Conservation (phyloP, 2,888 invertebrate species). For the Phragmatobia fuliginosa region DNA sequence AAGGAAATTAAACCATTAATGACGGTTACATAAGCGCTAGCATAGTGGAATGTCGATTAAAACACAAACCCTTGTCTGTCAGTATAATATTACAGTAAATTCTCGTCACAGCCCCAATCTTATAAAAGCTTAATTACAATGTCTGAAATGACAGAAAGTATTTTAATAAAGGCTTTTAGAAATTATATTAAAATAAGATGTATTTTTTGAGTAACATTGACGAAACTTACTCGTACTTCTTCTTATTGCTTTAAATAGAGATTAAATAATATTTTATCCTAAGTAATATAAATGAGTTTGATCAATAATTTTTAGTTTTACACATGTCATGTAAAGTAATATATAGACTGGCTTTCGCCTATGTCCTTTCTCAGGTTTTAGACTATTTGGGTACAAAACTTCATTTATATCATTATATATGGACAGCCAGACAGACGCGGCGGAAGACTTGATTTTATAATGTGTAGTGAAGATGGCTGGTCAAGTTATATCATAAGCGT, state of each 20-base stretch:
- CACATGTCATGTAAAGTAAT: too few species aligned
- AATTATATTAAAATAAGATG: not conserved
- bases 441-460: too few species aligned
- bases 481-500: not conserved
- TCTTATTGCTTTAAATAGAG: not conserved
- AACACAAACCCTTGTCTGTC: slow-evolving; percentile 26
- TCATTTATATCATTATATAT: too few species aligned
- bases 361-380: too few species aligned
- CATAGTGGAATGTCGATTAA: slow-evolving; percentile 27
- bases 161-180: not conserved
- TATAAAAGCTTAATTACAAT: not conserved
- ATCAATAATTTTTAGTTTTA: not conserved
- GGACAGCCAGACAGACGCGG: too few species aligned
- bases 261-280: not conserved
- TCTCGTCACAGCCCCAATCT: not conserved
- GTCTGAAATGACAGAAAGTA: not conserved
- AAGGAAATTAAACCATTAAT: slow-evolving; percentile 85
- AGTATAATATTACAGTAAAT: not conserved
- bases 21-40: slow-evolving; percentile 70
- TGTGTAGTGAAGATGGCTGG: too few species aligned
- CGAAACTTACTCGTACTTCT: not conserved
- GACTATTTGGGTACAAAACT: too few species aligned
- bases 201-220: not conserved
- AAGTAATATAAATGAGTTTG: not conserved
- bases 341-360: too few species aligned